Evolutionary conservation across 64 coral and sea anemone genomes (phyloP), one percentile per base, ranked within the genome.

Genomic region (Actinia equina): DNA sequence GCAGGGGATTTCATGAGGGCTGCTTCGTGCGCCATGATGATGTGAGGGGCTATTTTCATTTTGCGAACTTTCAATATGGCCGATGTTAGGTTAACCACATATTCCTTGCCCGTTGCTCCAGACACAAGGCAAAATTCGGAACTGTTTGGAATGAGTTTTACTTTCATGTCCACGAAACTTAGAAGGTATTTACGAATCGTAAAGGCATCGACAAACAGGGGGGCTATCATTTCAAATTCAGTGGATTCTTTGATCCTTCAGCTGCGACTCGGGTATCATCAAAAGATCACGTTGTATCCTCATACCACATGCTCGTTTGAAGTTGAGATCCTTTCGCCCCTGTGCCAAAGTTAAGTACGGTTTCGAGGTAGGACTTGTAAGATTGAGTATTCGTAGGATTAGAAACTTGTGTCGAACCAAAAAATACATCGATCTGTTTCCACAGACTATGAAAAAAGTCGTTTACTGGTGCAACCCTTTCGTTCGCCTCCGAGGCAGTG

Each of bases 101-200:
- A 77, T 44, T 77, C 71, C 4, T 12, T 77, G 2, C 42, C 71
- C 16, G 19, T 14, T 62, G 7, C 71, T 44, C 4, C 71, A 37
- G 71, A 77, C 25, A 77, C 27, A 4, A 77, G 3, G 71, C 7
- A 77, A 77, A 13, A 77, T 16, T 77, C 71, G n/a, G 71, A n/a
- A 3, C 7, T 12, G 15, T 77, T 77, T 14, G 71, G 71, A 44
- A 77, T 6, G 23, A 77, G 42, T 37, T 44, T 77, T 7, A 77
- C 15, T 37, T 77, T 77, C n/a, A 77, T 4, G n/a, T 77, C 71
- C 5, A 77, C 71, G 42, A 37, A 77, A n/a, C 71, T 77, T n/a
- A 77, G 27, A n/a, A 77, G 71, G 27, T 77, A 77, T n/a, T 77
- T 77, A 4, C 27, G 71, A 77, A 77, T 77, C 71, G 27, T 77